Base-by-base conservation (phyloP, 2,888 invertebrate genomes). In the Branchellion lobata region DNA sequence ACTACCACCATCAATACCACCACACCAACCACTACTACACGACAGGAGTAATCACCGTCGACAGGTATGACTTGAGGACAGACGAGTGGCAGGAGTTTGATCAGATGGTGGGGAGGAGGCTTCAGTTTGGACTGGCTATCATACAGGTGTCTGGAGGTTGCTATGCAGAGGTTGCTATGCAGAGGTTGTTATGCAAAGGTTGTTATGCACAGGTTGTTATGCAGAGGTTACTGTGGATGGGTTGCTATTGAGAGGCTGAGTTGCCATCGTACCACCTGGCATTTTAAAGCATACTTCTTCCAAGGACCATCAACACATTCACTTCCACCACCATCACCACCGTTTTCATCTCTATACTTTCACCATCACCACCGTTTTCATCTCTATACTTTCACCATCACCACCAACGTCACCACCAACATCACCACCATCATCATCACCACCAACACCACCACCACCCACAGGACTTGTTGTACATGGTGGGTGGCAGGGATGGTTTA, bases 41-140 rank as follows among this genome's bases (percentile, higher is more conserved):
- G n/a, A n/a, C n/a, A 91, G 94, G 94, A 80, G 92, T 94, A 0
- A 93, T 93, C 65, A 93, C 93, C 81, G 94, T 96, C 87, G 95
- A 96, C 88, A 92, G 92, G 87, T 96, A 94, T 88, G 92, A 93
- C 85, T 91, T 93, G 0, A 90, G 94, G 76, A 91, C 91, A n/a
- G 92, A 94, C 86, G 88, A 90, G 0, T 94, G 94, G 94, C 90
- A 90, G 1, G 91, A 91, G 78, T 91, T 92, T 81, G 92, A 92
- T 86, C 90, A 91, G 83, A 93, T 94, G 92, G 92, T 91, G 81
- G 92, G 92, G 0, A 90, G 94, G 80, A 90, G 95, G 57, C 89
- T 95, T 79, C 96, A 96, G 88, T 96, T 95, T 87, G 96, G 95
- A 0, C 94, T 94, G 5, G 95, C 94, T 36, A 91, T 95, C 34